Evolutionary conservation across 2,888 invertebrate genomes (phyloP).

Genomic region (Danaus chrysippus): DNA sequence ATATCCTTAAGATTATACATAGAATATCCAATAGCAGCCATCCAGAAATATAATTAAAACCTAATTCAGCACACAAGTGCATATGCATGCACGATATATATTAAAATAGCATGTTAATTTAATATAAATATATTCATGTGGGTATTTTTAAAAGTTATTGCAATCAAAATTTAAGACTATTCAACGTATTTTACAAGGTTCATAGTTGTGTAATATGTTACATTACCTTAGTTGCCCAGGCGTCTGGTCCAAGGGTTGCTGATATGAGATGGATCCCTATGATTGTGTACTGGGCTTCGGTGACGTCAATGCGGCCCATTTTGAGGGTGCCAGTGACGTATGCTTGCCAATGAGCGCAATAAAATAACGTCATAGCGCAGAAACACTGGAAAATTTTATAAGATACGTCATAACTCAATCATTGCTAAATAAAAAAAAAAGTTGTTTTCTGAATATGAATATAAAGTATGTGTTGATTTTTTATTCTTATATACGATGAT

Average conservation of each 20-base stretch:
- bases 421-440: too few species aligned
- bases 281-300: conserved; percentile 97
- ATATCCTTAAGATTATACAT: too few species aligned
- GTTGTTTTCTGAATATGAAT: too few species aligned
- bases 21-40: too few species aligned
- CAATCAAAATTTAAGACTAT: background rate
- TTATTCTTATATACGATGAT: too few species aligned
- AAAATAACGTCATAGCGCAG: conserved; percentile 96
- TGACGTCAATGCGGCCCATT: conserved; percentile 97
- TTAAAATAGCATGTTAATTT: conserved; percentile 16
- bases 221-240: conserved; percentile 87
- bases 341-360: conserved; percentile 99
- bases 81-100: conserved; percentile 8
- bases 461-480: too few species aligned
- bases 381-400: conserved; percentile 84
- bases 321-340: conserved; percentile 97
- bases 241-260: conserved; percentile 89
- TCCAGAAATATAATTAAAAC: too few species aligned
- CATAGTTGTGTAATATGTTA: conserved; percentile 25
- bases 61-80: too few species aligned
- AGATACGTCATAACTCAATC: background rate
- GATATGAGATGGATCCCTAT: conserved; percentile 93
- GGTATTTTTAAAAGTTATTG: conserved; percentile 64
- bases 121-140: conserved; percentile 52
- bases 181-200: too few species aligned